These are phyloP conservation scores for Stomatorhinus ivindoensis DNA, from an alignment of 2,113 vertebrate species.

Conservation along the genomic window DNA sequence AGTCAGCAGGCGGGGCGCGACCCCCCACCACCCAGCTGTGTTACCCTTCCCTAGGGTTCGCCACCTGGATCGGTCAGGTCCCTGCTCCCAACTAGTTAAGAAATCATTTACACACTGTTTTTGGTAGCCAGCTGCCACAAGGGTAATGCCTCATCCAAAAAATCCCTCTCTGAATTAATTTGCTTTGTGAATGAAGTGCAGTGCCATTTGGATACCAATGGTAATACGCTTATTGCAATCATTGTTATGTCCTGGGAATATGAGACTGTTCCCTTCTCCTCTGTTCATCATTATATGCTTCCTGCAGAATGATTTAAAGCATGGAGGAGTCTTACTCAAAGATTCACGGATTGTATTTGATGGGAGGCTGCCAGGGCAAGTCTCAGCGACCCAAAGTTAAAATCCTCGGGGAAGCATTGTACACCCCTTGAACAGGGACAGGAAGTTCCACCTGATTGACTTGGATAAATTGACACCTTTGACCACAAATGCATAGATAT, in stretches of 20 bases:
- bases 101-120: background rate
- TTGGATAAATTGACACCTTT: background rate
- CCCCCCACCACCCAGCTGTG: background rate
- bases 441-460: background rate
- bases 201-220: background rate
- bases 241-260: background rate
- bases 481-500: background rate
- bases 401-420: background rate
- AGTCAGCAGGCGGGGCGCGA: background rate
- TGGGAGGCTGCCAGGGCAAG: background rate
- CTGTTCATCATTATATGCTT: background rate
- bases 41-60: background rate
- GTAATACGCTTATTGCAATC: slow-evolving; percentile 28
- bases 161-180: background rate
- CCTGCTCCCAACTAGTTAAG: background rate
- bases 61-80: background rate
- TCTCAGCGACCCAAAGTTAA: background rate
- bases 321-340: background rate
- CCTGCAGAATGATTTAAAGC: background rate
- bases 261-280: background rate
- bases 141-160: background rate
- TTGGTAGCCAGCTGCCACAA: background rate
- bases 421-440: background rate
- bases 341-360: background rate
- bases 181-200: background rate